phyloP scores from a whole-genome alignment of 2,888 invertebrate species.

The Dysmachus trigonus region DNA sequence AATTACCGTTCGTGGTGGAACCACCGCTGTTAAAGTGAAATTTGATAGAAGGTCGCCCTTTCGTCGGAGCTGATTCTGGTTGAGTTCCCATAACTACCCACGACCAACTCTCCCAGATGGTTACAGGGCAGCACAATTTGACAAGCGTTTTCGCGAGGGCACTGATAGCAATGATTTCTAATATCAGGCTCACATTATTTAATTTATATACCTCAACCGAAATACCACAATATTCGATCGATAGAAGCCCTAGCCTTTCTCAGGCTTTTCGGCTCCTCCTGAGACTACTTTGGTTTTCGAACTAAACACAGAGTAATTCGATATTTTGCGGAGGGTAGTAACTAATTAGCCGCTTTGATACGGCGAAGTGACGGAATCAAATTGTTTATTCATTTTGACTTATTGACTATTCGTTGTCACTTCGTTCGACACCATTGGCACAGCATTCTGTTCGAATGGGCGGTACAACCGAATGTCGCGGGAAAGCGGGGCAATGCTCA shows the following conservation, averaged over 20 bases:
- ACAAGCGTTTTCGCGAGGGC: not conserved
- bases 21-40: slow-evolving; percentile 29
- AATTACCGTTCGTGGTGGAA: slow-evolving; percentile 30
- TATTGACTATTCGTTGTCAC: slow-evolving; percentile 37
- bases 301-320: not conserved
- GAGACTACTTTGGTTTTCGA: not conserved
- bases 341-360: slow-evolving; percentile 13
- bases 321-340: not conserved
- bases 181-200: slow-evolving; percentile 2
- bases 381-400: slow-evolving; percentile 32
- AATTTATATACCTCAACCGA: not conserved
- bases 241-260: not conserved
- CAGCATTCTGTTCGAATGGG: not conserved
- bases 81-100: not conserved
- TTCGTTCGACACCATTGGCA: not conserved
- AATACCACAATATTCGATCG: slow-evolving; percentile 7
- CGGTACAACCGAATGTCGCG: not conserved
- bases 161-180: slow-evolving; percentile 24
- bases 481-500: not conserved
- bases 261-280: not conserved
- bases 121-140: not conserved
- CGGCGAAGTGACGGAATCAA: not conserved
- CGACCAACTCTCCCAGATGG: not conserved
- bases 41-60: slow-evolving; percentile 22
- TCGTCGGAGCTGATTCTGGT: not conserved